Evolutionary conservation across 2,113 vertebrate species (phyloP), one percentile per base, ranked within the genome.

Genomic region (Limanda limanda): DNA sequence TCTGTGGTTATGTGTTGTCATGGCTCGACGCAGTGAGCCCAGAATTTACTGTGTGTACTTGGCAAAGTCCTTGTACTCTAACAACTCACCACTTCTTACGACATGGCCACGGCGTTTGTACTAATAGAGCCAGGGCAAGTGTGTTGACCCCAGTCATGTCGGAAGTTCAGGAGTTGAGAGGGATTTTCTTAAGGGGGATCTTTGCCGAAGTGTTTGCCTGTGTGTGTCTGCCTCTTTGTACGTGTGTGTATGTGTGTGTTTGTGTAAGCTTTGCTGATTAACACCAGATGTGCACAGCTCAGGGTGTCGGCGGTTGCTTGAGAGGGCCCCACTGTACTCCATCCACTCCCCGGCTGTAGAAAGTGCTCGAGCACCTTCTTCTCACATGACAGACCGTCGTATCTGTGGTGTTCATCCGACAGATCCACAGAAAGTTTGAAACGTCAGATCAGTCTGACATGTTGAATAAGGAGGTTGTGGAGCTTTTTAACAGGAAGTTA

Each of bases 161-260:
- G 92, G 92, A 95, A 94, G 94, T 95, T 95, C 92, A 94, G 89
- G 81, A 94, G 94, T 94, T 95, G 92, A 94, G 92, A 89, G 80
- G 91, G 91, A 90, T 92, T 94, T 93, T 91, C 82, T 90, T 83
- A 61, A 76, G 88, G 81, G 37, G 74, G 88, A 68, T 87, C 86
- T 88, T 78, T 87, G 84, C 82, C 74, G 67, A 84, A 85, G 91
- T 88, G 89, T 90, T 87, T 85, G 87, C 67, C 83, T 78, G 40
- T 69, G 74, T 86, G 87, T 79, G 86, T 86, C 62, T 88, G 27
- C 86, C 51, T 74, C 48, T 84, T 73, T 81, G 74, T 65, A 65
- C 78, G 67, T 86, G 72, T 73, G 87, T 85, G 86, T 65, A 65
- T 79, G 71, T 86, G 72, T 73, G 86, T 85, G 86, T 85, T 86